phyloP scores from a whole-genome alignment of 2,888 invertebrate genomes.

The Torymus texanus region DNA sequence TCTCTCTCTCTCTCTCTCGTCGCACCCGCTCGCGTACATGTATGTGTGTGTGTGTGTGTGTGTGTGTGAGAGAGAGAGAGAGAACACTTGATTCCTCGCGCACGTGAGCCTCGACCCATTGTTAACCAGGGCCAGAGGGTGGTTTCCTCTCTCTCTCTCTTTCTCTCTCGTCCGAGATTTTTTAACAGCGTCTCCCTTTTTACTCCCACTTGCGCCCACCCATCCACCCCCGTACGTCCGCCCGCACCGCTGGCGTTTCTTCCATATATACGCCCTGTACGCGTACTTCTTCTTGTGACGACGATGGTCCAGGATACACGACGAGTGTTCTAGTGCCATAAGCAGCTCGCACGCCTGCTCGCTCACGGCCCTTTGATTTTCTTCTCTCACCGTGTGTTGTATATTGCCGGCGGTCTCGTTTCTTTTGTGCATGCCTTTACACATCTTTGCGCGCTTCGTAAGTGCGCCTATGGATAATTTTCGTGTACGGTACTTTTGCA shows the following conservation, averaged over 20 bases:
- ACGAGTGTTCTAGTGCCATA: background rate
- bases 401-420: background rate
- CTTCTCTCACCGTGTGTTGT: background rate
- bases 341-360: background rate
- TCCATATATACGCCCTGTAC: background rate
- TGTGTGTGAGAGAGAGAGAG: constrained; percentile 67
- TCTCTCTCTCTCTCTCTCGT: no score
- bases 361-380: background rate
- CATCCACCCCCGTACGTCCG: background rate
- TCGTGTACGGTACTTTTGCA: no score
- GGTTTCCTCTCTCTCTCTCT: constrained; percentile 63
- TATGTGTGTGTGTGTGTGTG: constrained; percentile 43
- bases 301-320: constrained; percentile 26
- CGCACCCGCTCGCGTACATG: background rate
- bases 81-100: constrained; percentile 75
- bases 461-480: no score
- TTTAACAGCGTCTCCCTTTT: constrained; percentile 63
- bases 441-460: no score
- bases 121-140: constrained; percentile 68
- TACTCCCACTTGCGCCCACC: background rate
- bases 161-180: constrained; percentile 69
- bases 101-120: constrained; percentile 74
- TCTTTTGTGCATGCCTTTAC: no score
- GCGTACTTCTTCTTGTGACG: constrained; percentile 19
- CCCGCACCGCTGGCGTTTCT: constrained; percentile 24